Evolutionary conservation across 2,113 vertebrate species (phyloP).

Genomic region (Epinephelus fuscoguttatus): DNA sequence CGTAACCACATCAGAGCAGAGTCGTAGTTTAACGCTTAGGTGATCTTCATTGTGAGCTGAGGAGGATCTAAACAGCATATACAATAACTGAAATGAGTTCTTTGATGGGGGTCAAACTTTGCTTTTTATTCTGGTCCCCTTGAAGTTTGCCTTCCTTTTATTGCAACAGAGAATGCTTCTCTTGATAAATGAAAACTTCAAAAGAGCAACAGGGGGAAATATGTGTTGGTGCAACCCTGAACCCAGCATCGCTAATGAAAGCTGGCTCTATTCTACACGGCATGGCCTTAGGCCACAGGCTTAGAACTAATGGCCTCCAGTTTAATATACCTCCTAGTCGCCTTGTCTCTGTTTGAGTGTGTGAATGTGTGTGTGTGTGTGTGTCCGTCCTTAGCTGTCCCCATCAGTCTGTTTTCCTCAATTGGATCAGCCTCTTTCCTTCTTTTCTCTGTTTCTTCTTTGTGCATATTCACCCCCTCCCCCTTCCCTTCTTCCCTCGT

Average conservation of each 20-base stretch:
- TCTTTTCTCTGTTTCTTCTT: constrained; percentile 34
- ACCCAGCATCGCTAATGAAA: constrained; percentile 63
- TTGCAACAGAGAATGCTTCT: constrained; percentile 41
- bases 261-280: constrained; percentile 42
- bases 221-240: constrained; percentile 35
- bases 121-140: constrained; percentile 45
- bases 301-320: constrained; percentile 65
- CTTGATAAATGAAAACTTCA: constrained; percentile 68
- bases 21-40: constrained; percentile 56
- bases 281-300: constrained; percentile 57
- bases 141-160: constrained; percentile 51
- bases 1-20: constrained; percentile 31
- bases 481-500: constrained; percentile 23
- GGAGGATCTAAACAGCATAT: constrained; percentile 45
- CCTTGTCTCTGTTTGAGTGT: constrained; percentile 22
- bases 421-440: constrained; percentile 46
- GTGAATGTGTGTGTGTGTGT: constrained; percentile 26
- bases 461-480: constrained; percentile 22
- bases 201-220: constrained; percentile 59
- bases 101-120: constrained; percentile 56
- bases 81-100: constrained; percentile 39
- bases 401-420: constrained; percentile 52
- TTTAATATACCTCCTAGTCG: constrained; percentile 63
- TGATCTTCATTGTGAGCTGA: constrained; percentile 51
- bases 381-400: constrained; percentile 43